Base-by-base conservation (phyloP, 1,140 invertebrate genomes). In the Ips typographus region DNA sequence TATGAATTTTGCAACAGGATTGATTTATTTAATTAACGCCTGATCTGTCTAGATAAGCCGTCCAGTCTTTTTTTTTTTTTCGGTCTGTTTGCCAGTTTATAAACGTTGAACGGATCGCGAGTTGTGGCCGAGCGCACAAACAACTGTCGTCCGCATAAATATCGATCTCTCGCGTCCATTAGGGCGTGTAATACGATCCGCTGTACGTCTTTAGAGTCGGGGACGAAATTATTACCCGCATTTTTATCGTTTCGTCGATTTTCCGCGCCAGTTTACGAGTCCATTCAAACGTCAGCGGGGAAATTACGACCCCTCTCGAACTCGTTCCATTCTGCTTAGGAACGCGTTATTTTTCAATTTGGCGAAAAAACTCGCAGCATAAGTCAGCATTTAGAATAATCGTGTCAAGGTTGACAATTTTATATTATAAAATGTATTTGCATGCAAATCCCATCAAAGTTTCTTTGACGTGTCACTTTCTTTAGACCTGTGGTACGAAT, bases 191-290 rank as follows among this genome's bases (percentile, higher is more conserved):
- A 61, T 61, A 47, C 59, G 59, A 61, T 61, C 42, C 7, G 37
- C 59, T 37, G 43, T 61, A 36, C 36, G 36, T 61, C 59, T 7
- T 61, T 37, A 22, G 43, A 36, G 57, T 47, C 22, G n/a, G 37
- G 43, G 63, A 65, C 63, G 43, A 57, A 65, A 65, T 64, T 64
- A 65, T 65, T 65, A 65, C 40, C 63, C 51, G 22, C 40, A 65
- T 65, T 65, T 65, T 65, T 65, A 65, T 57, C 44, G 61, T 64
- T 65, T 42, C 43, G 63, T 65, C 63, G 63, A 65, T 65, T 65
- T 57, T 65, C 53, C 52, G 53, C 52, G 42, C 53, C 39, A 38
- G 40, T 65, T 65, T 65, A 65, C 63, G 63, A 65, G 52, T 65
- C 63, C 52, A 65, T 65, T 65, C 63, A 65, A 53, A 65, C 63